These are phyloP conservation scores for Samia ricini DNA, from an alignment of 1,140 invertebrate species.

Conservation along the genomic window DNA sequence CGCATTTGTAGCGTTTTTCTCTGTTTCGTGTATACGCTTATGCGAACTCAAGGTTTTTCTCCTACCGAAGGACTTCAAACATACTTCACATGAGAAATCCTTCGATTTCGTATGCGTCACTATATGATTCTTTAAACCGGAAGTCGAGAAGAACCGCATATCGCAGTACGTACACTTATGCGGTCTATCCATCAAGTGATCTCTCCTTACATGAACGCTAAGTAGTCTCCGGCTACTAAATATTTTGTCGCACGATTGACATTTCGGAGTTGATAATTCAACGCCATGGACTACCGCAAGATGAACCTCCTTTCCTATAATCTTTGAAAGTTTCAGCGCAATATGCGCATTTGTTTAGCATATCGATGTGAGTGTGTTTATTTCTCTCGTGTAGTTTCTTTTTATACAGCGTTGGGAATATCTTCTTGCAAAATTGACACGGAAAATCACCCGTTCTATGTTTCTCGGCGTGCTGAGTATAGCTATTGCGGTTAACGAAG, in stretches of 20 bases:
- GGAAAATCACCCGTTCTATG: slow-evolving; percentile 60
- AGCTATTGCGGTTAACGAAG: slow-evolving; percentile 59
- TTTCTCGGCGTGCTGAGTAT: slow-evolving; percentile 54
- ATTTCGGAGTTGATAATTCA: slow-evolving; percentile 53
- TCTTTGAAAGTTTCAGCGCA: slow-evolving; percentile 44
- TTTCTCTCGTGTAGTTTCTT: slow-evolving; percentile 40
- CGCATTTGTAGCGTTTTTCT: slow-evolving; percentile 64
- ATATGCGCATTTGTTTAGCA: slow-evolving; percentile 47
- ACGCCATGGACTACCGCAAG: slow-evolving; percentile 53
- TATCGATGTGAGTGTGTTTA: slow-evolving; percentile 32
- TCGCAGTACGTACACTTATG: slow-evolving; percentile 61
- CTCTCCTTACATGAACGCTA: slow-evolving; percentile 53
- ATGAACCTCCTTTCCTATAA: slow-evolving; percentile 51
- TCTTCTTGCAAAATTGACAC: slow-evolving; percentile 60
- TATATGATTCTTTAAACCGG: slow-evolving; percentile 60
- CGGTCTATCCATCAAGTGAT: slow-evolving; percentile 61
- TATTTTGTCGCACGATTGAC: slow-evolving; percentile 56
- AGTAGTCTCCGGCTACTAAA: slow-evolving; percentile 60
- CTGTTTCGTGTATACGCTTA: slow-evolving; percentile 68
- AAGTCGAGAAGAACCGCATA: slow-evolving; percentile 66
- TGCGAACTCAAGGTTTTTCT: slow-evolving; percentile 77
- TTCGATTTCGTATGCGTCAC: slow-evolving; percentile 62
- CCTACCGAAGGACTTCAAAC: slow-evolving; percentile 76
- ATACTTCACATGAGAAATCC: slow-evolving; percentile 68
- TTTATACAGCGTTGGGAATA: slow-evolving; percentile 40